Evolutionary conservation across 2,113 vertebrate species (phyloP).

Genomic region (Arvicanthis niloticus): DNA sequence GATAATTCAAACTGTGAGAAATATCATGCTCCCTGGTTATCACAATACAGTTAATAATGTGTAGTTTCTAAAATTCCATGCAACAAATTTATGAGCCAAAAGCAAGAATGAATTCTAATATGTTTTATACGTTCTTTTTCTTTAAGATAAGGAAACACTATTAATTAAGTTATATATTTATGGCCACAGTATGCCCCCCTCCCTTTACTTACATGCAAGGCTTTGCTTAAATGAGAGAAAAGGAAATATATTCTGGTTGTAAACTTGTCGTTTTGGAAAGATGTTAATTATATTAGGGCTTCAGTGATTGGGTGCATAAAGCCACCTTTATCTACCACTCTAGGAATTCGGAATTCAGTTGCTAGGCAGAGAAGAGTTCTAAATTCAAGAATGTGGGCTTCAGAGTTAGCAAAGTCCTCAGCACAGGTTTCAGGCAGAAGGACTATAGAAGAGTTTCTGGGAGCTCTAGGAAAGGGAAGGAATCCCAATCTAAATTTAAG

Average conservation of each 20-base stretch:
- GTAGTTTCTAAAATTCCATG: constrained; percentile 20
- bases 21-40: background rate
- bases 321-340: background rate
- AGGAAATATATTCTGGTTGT: constrained; percentile 31
- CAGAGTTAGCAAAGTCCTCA: background rate
- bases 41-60: constrained; percentile 19
- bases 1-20: constrained; percentile 26
- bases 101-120: constrained; percentile 44
- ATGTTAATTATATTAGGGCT: constrained; percentile 26
- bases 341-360: background rate
- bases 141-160: constrained; percentile 54
- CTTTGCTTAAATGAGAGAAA: constrained; percentile 38
- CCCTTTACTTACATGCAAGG: constrained; percentile 8
- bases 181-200: background rate
- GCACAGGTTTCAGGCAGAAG: background rate
- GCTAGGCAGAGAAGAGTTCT: background rate
- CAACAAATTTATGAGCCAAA: constrained; percentile 34
- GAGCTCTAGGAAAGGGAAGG: background rate
- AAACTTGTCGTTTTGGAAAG: constrained; percentile 39
- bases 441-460: background rate
- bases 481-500: background rate
- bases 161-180: constrained; percentile 59
- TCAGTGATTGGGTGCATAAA: background rate
- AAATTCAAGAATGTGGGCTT: background rate
- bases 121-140: background rate